Percentiles rank a stretch among this genome's conserved stretches.
phyloP scores from a whole-genome alignment of 2,797 vertebrate species.

The Antrozous pallidus region DNA sequence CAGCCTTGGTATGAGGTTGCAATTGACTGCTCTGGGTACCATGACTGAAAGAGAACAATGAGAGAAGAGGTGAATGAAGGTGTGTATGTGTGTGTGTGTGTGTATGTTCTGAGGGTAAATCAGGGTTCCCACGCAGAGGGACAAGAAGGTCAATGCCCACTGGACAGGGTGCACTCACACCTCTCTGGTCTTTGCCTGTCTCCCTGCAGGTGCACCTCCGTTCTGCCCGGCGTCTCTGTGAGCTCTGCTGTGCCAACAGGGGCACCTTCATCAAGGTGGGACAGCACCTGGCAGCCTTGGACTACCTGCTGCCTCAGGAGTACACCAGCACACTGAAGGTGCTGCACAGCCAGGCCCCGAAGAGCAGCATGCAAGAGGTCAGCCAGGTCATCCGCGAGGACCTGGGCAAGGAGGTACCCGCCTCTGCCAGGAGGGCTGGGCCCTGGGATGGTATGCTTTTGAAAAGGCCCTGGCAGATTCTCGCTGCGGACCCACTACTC shows the following conservation, averaged over 20 bases:
- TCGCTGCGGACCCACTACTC: neutral
- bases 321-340: slow-evolving; percentile 96
- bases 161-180: neutral
- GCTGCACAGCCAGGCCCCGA: slow-evolving; percentile 93
- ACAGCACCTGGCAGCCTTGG: slow-evolving; percentile 95
- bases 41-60: neutral
- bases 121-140: neutral
- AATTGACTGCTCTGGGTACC: neutral
- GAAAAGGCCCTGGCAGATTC: neutral
- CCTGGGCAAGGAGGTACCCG: slow-evolving; percentile 91
- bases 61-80: neutral
- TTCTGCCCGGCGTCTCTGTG: slow-evolving; percentile 91
- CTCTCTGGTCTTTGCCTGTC: neutral
- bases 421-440: neutral
- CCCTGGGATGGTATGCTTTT: neutral
- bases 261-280: slow-evolving; percentile 99
- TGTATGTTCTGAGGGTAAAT: neutral
- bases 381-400: slow-evolving; percentile 93
- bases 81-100: accelerated
- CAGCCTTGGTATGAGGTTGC: neutral
- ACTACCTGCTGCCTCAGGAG: slow-evolving; percentile 95
- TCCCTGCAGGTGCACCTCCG: slow-evolving; percentile 90
- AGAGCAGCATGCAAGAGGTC: slow-evolving; percentile 93
- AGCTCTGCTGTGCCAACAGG: slow-evolving; percentile 94
- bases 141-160: neutral